A percentile compares a stretch with the other conserved stretches of the same genome.
Conservation (phyloP, 2,113 vertebrate species). For the Lagopus muta region DNA sequence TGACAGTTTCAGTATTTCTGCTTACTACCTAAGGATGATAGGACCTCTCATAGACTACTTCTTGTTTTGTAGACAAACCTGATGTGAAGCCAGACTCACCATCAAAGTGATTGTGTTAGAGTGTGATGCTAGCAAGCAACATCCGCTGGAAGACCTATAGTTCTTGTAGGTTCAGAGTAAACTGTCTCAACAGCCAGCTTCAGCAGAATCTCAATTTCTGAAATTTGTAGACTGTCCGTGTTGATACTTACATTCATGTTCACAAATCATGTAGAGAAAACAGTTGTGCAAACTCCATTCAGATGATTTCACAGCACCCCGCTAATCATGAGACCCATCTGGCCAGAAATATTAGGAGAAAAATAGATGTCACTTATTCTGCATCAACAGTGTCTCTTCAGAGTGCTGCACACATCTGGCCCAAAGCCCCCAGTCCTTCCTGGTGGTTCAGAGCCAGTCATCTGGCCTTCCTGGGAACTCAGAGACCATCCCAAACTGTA, state of each 20-base stretch:
- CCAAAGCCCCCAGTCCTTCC: background rate
- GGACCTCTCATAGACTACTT: background rate
- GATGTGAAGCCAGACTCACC: background rate
- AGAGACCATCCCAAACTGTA: background rate
- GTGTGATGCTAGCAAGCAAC: background rate
- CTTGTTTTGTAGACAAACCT: background rate
- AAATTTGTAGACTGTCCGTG: background rate
- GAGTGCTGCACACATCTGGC: background rate
- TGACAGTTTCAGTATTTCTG: background rate
- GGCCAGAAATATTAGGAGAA: background rate
- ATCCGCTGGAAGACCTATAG: background rate
- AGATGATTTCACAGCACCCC: constrained; percentile 22
- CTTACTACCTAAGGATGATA: background rate
- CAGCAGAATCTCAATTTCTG: background rate
- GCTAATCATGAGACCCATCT: constrained; percentile 17
- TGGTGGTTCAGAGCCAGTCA: constrained; percentile 32
- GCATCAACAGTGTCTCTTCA: constrained; percentile 11
- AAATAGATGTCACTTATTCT: background rate
- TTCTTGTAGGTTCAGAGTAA: background rate
- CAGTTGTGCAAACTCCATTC: background rate
- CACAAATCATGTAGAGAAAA: background rate
- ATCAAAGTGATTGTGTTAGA: background rate
- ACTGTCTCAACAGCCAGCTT: background rate
- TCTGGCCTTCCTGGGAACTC: constrained; percentile 5
- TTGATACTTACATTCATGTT: background rate